Base-by-base conservation (phyloP, 2,888 invertebrate genomes). In the Drosophila flavopinicola region DNA sequence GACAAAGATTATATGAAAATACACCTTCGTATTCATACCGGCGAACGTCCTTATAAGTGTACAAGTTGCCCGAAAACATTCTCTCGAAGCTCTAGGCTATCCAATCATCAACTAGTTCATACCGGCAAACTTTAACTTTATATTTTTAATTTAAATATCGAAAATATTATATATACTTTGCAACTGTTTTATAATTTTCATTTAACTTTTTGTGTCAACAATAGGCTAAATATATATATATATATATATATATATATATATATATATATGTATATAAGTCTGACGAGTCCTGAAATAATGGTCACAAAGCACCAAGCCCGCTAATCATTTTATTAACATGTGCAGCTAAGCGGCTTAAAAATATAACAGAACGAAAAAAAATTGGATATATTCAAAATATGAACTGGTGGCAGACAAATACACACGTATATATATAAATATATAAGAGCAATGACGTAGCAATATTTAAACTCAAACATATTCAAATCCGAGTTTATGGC, bases 401-500 rank as follows among this genome's bases (percentile, higher is more conserved):
- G 58, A 59, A 63, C 61, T 48, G 38, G 23, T 27, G 25, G 41
- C 65, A 37, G 30, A 29, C 41, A 20, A 6, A 37, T 15, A n/a
- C 17, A 15, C 29, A 32, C n/a, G n/a, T n/a, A n/a, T 25, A 13
- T 6, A 17, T 10, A 9, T 25, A 30, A 10, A 54, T 10, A 32
- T 39, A 37, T 44, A 42, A 10, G 6, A 17, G 35, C 6, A n/a
- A n/a, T 37, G 37, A 75, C 71, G 71, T 64, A 48, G 68, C 69
- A 79, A 78, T 78, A 83, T 83, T 87, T 78, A 75, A 78, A 70
- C 51, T 65, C 79, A 85, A 75, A 72, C 84, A 83, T 84, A 84
- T 87, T 87, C 77, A 83, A 83, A 83, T 87, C 84, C 86, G 63
- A 83, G 68, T 87, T 87, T 85, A 83, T 83, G 85, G 75, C 27